A percentile compares a stretch with the other conserved stretches of the same genome.
phyloP scores from a whole-genome alignment of 2,113 vertebrate genomes.

The Ptychochromis oligacanthus region DNA sequence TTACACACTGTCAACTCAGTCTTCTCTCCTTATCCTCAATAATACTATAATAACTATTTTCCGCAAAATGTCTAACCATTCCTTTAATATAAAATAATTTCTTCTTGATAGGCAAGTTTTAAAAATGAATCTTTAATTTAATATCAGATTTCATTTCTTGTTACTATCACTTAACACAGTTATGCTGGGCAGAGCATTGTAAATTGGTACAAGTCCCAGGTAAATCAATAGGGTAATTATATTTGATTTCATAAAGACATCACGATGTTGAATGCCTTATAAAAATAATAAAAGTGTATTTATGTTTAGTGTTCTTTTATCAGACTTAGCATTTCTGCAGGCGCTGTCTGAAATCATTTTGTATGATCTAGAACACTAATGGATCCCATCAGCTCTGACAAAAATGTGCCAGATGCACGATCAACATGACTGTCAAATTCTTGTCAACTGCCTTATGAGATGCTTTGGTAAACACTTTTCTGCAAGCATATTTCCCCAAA shows the following conservation, averaged over 20 bases:
- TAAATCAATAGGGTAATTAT: background rate
- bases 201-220: background rate
- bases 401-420: slow-evolving; percentile 23
- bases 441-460: slow-evolving; percentile 16
- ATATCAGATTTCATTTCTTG: background rate
- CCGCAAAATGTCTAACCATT: no score
- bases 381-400: slow-evolving; percentile 10
- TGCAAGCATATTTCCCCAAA: background rate
- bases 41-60: no score
- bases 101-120: accelerated
- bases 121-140: background rate
- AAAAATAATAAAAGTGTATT: background rate
- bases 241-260: background rate
- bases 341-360: background rate
- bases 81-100: no score
- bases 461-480: slow-evolving; percentile 41
- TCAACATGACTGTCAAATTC: slow-evolving; percentile 36
- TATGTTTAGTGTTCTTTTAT: background rate
- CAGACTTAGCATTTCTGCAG: background rate
- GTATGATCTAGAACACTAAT: slow-evolving; percentile 29
- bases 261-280: background rate
- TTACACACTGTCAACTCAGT: no score
- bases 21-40: no score
- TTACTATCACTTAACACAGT: background rate
- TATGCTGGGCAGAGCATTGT: background rate